Evolutionary conservation across 2,888 invertebrate species (phyloP).

Genomic region (Xylota segnis): DNA sequence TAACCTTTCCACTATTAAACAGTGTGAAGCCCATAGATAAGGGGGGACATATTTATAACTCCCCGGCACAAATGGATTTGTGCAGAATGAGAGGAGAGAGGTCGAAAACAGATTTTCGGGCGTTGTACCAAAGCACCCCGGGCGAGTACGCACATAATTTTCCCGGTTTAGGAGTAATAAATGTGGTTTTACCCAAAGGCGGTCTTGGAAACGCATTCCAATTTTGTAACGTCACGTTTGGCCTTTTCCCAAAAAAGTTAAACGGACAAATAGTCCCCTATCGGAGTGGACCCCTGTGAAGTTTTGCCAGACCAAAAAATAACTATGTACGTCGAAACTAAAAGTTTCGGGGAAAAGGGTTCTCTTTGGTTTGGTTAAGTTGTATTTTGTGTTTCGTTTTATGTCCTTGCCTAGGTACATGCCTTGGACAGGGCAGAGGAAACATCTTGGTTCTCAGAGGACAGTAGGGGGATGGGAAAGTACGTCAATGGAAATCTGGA

Average conservation of each 20-base stretch:
- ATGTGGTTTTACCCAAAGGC: constrained; percentile 81
- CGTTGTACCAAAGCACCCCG: constrained; percentile 62
- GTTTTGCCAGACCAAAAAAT: not conserved
- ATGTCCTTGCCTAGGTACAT: not conserved
- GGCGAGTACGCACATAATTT: constrained; percentile 76
- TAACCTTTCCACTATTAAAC: constrained; percentile 63
- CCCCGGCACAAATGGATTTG: constrained; percentile 61
- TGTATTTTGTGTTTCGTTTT: not conserved
- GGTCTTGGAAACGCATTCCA: constrained; percentile 64
- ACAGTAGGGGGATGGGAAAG: too few species aligned
- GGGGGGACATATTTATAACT: constrained; percentile 69
- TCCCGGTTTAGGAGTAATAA: constrained; percentile 81
- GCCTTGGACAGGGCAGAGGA: not conserved
- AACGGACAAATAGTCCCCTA: constrained; percentile 62
- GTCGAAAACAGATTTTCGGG: constrained; percentile 73
- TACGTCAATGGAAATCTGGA: too few species aligned
- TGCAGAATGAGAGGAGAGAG: constrained; percentile 52
- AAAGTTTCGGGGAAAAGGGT: constrained; percentile 8
- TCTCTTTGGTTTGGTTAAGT: not conserved
- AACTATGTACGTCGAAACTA: constrained; percentile 8
- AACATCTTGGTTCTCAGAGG: too few species aligned
- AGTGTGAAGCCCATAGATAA: constrained; percentile 69
- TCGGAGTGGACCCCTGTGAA: constrained; percentile 12
- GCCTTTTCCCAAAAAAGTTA: constrained; percentile 65
- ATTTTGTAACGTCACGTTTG: constrained; percentile 69